Evolutionary conservation across 2,888 invertebrate genomes (phyloP), one percentile per base, ranked within the genome.

Genomic region (Hydropsyche betteni): DNA sequence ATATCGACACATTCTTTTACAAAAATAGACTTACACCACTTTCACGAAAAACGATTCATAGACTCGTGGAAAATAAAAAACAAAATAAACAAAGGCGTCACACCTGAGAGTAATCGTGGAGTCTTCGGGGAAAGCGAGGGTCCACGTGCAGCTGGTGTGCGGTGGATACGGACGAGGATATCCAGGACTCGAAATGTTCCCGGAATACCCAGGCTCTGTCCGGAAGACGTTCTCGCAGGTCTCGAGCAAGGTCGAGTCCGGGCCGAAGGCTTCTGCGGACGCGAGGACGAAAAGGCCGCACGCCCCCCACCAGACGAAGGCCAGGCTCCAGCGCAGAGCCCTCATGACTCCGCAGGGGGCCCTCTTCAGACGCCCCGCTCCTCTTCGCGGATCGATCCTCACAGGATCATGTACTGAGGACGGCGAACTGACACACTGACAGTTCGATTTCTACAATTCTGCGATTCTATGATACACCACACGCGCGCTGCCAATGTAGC

Each of bases 141-240:
- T 51, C 79, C 79, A 79, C 61, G 71, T 79, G 64, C 79, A 79
- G 68, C 77, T 79, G 34, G 74, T 76, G n/a, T 61, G 53, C 14
- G 73, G 72, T n/a, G 79, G 79, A 69, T 79, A 79, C 33, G 68
- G 12, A 14, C 61, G 33, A 5, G 79, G 79, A 58, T 79, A 79
- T 10, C 76, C 75, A 5, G 79, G 79, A 61, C 76, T 79, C 8
- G 75, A 74, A 8, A 79, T 14, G 68, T 61, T 51, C 77, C 79
- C 64, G 34, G 8, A 8, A 10, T 8, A n/a, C 2, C 36, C 64
- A 6, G 33, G 34, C 34, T 64, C 36, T 5, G 33, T 36, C 8
- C 36, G 0, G 44, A 44, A 8, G 44, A 44, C 44, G 64, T 3
- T 6, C 12, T 55, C 16, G 14, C 55, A 55, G 55, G 10, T 4